A percentile compares a stretch with the other conserved stretches of the same genome.
phyloP scores from a whole-genome alignment of 2,888 invertebrate genomes.

The Zygothrica quintamaculata region DNA sequence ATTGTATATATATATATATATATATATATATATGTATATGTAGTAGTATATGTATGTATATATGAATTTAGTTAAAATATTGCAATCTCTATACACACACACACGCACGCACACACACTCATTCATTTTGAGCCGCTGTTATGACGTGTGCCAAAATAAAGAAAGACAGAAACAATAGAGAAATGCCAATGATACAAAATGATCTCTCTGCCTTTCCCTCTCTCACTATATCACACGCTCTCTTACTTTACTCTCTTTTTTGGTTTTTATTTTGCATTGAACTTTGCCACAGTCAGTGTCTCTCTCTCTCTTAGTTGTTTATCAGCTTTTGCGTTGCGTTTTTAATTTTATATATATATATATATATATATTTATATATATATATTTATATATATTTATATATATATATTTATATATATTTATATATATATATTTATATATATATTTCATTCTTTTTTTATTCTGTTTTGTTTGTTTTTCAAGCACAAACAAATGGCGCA shows the following conservation, averaged over 20 bases:
- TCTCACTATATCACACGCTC: constrained; percentile 3
- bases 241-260: constrained; percentile 1
- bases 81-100: constrained; percentile 25
- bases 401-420: too few species aligned
- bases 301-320: constrained; percentile 34
- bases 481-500: constrained; percentile 50
- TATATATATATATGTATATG: background rate
- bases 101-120: background rate
- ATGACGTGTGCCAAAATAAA: constrained; percentile 56
- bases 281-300: background rate
- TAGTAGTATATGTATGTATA: too few species aligned
- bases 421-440: too few species aligned
- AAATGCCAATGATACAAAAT: constrained; percentile 34
- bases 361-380: too few species aligned
- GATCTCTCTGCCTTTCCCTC: constrained; percentile 3
- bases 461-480: constrained; percentile 26
- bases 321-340: constrained; percentile 26
- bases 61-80: constrained; percentile 19
- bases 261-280: constrained; percentile 6
- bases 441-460: too few species aligned
- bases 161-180: constrained; percentile 28
- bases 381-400: too few species aligned
- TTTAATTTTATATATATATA: too few species aligned
- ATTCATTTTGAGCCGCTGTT: constrained; percentile 38
- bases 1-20: constrained; percentile 24